Evolutionary conservation across 2,797 vertebrate genomes (phyloP).

Genomic region (Phylloscopus collybita): DNA sequence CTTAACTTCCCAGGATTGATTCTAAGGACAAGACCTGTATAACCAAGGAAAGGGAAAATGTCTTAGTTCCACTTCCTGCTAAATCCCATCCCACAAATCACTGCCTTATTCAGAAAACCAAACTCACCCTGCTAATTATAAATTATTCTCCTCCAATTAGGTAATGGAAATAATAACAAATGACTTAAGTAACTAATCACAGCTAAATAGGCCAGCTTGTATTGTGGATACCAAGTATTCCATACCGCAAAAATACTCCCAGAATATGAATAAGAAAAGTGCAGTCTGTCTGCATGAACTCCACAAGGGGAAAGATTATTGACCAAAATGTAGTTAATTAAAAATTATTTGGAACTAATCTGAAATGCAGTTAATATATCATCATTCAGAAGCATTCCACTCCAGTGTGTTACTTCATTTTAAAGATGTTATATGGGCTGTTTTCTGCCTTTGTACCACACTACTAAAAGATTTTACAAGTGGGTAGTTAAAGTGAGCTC

Average conservation of each 20-base stretch:
- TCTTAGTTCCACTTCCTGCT: neutral
- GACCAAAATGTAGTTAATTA: neutral
- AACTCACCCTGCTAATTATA: conserved; percentile 36
- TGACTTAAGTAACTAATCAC: conserved; percentile 42
- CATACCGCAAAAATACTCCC: neutral
- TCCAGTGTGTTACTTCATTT: neutral
- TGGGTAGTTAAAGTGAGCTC: neutral
- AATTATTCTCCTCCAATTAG: conserved; percentile 32
- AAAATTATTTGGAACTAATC: neutral
- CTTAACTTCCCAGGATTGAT: neutral
- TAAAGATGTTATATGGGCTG: neutral
- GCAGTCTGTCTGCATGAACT: neutral
- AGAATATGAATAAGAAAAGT: neutral
- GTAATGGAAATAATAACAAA: conserved; percentile 62
- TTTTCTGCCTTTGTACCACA: neutral
- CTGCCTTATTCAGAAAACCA: conserved; percentile 33
- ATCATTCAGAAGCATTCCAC: neutral
- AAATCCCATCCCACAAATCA: neutral
- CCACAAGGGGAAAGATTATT: neutral
- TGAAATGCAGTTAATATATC: neutral
- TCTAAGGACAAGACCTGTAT: neutral
- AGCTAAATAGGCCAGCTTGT: conserved; percentile 4
- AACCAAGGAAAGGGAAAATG: neutral
- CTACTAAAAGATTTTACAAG: neutral
- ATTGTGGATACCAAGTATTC: conserved; percentile 52